Evolutionary conservation across 1,140 invertebrate genomes (phyloP), one percentile per base, ranked within the genome.

Genomic region (Zaprionus capensis): DNA sequence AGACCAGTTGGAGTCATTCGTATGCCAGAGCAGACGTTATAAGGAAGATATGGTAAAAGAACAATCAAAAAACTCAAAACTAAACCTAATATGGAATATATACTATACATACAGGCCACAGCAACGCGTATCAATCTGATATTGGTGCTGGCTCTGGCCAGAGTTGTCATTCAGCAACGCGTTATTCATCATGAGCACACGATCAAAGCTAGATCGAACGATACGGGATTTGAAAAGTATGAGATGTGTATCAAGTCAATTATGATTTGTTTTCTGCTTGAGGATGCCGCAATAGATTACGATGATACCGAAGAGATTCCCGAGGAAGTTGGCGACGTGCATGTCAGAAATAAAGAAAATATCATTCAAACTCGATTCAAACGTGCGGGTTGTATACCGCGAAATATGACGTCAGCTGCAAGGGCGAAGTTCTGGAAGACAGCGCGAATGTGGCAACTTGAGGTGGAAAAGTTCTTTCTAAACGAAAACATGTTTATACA

Each of bases 231-330:
- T 46, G 5, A 17, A 9, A 46, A 17, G n/a, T 46, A 46, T 31
- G 82, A 84, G 56, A 49, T 69, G 24, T 84, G 82, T 11, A 12
- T 85, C 1, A 84, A 84, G 57, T 53, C 81, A 11, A 14, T 74
- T 2, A 26, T 24, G 44, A 31, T 81, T 9, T 84, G 82, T 15
- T 53, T 53, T 4, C 17, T 71, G 20, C 7, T 81, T 7, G 53
- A 28, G 31, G 82, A 84, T 34, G 24, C 46, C 1, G 65, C 61
- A 1, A 38, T 49, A 4, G 74, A 80, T 34, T 73, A 77, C 51
- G 36, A 46, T 0, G 75, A 70, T 17, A 2, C 36, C 2, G 51
- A 66, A 0, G 49, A 63, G 17, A 28, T 4, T 1, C 2, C 24
- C 1, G n/a, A 41, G 28, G 0, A 38, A 46, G 11, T 7, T 20